Evolutionary conservation across 1,140 invertebrate species (phyloP), one percentile per base, ranked within the genome.

Genomic region (Caerostris extrusa): DNA sequence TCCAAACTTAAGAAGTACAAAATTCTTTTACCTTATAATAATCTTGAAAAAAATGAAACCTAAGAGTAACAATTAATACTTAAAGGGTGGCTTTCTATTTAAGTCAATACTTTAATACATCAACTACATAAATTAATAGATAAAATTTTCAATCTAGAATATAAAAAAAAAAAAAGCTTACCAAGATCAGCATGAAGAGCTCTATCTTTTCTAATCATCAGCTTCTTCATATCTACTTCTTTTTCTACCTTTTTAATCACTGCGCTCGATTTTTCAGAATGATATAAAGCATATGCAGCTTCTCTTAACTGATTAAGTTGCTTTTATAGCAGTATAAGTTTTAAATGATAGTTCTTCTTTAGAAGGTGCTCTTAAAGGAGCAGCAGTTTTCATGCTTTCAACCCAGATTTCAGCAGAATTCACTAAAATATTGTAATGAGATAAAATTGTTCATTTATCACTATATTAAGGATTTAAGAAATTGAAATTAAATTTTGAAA

Each of bases 311-410:
- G 92, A 94, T 96, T 96, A 50, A 97, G 93, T 17, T 96, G 94
- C 5, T 95, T n/a, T 94, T 0, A 95, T 81, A 14, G 96, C 96
- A 6, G 96, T 95, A 94, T 97, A 97, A 0, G 96, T 95, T 14
- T 96, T 95, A 67, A 96, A 95, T 5, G 96, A 96, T 55, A 97
- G 94, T 0, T 96, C 95, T 94, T 97, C 96, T 94, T 96, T 96
- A 3, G 96, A 96, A 56, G 96, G 96, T 6, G 96, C 96, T 69
- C 55, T n/a, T 19, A 71, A 17, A n/a, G 64, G 12, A 53, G 88
- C 50, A 57, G 77, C 69, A 83, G 81, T 60, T 61, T 93, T 94
- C 71, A 94, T 86, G 57, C 92, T 94, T 71, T 93, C 94, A 81
- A 93, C 58, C 94, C 94, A 94, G 6, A 94, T 57, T 82, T 93